phyloP scores from a whole-genome alignment of 1,140 invertebrate species.

The Drosophila ercepeae region DNA sequence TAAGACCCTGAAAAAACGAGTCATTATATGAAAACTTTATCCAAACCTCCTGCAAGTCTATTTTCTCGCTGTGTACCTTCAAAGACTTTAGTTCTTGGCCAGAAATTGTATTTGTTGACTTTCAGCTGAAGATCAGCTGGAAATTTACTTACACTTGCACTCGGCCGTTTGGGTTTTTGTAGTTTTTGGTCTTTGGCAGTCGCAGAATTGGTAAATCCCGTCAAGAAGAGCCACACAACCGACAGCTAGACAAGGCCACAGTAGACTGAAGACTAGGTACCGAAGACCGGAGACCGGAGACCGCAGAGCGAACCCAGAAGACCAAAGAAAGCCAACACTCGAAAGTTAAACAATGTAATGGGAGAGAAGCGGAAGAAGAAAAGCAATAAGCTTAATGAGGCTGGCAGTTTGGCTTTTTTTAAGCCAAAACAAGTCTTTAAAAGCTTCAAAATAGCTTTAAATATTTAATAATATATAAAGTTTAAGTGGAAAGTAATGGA shows the following conservation, averaged over 20 bases:
- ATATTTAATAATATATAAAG: no score
- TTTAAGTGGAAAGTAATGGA: no score
- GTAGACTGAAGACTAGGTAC: slow-evolving; percentile 23
- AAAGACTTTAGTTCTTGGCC: background rate
- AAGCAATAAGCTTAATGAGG: background rate
- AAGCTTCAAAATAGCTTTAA: background rate
- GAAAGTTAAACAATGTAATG: slow-evolving; percentile 6
- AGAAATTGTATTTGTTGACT: slow-evolving; percentile 42
- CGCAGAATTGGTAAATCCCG: background rate
- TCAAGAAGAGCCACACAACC: slow-evolving; percentile 12
- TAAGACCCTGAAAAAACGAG: no score
- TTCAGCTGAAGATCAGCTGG: background rate
- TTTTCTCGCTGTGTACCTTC: background rate
- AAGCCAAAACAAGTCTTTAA: background rate
- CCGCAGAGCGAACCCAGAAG: background rate
- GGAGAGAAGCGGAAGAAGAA: background rate
- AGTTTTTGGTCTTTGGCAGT: background rate
- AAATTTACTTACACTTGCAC: slow-evolving; percentile 17
- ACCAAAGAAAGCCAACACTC: slow-evolving; percentile 21
- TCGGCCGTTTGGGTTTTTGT: background rate
- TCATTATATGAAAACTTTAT: no score
- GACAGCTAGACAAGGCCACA: slow-evolving; percentile 2
- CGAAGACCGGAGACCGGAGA: slow-evolving; percentile 10
- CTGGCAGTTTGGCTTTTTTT: background rate
- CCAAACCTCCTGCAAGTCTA: no score